Evolutionary conservation across 2,888 invertebrate species (phyloP), one percentile per base, ranked within the genome.

Genomic region (Apomyelois bistriatella): DNA sequence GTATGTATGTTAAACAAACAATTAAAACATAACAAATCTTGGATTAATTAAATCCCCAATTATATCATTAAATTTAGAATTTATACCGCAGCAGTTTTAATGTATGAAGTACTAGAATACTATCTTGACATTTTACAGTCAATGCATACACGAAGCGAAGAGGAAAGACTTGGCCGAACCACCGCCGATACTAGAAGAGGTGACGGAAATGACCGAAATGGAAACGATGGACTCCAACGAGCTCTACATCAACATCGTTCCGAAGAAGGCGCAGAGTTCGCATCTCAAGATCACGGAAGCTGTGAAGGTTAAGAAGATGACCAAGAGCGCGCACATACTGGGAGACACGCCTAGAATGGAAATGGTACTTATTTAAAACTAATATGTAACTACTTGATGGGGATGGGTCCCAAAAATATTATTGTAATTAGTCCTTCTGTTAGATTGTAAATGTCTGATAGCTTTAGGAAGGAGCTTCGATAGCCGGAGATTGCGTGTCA

Each of bases 291-390:
- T 83, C 12, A 41, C 53, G 0, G 76, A 80, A 1, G 71, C 61
- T 48, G 61, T 62, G 28, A 78, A 73, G 48, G 64, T 69, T 53
- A 82, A 80, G 51, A 88, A 89, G 68, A 76, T 58, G 4, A 89
- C 89, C 0, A 82, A 86, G 56, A 89, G 88, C 0, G 88, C 88
- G 4, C 89, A 89, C 59, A 53, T 87, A 59, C 64, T 88, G 10
- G 79, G 85, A 8, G 74, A 80, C 40, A 58, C 58, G 16, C 76
- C 74, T 58, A 60, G 68, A 32, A 53, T 55, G 10, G 76, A 76
- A 43, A 72, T 70, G 76, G 85, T 85, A 53, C 37, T 48, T 6
- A 36, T 10, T n/a, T n/a, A n/a, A n/a, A n/a, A n/a, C n/a, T n/a
- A n/a, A n/a, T n/a, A n/a, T n/a, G n/a, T n/a, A n/a, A n/a, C n/a